These are phyloP conservation scores for Sylvilagus bachmani DNA, from an alignment of 2,113 vertebrate genomes.

Conservation along the genomic window DNA sequence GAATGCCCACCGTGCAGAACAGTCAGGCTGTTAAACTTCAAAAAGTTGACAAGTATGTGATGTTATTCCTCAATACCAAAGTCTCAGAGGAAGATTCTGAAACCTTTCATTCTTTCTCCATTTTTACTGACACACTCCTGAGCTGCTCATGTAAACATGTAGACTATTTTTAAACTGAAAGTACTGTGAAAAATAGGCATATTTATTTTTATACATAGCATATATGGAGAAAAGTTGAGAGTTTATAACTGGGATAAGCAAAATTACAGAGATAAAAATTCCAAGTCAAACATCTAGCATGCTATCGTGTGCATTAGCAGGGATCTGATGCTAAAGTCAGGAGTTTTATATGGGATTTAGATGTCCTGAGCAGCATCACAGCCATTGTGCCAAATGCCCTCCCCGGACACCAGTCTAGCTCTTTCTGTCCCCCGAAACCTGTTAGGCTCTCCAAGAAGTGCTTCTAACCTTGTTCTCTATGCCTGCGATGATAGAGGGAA, in stretches of 20 bases:
- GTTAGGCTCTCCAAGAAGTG: background rate
- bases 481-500: background rate
- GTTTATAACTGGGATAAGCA: background rate
- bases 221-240: constrained; percentile 13
- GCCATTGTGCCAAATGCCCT: too few relatives aligned
- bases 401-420: background rate
- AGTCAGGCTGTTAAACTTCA: background rate
- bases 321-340: too few relatives aligned
- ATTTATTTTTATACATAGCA: background rate
- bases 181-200: background rate
- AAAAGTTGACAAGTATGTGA: background rate
- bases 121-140: background rate
- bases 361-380: too few relatives aligned
- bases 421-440: background rate
- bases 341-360: too few relatives aligned
- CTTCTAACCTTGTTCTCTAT: background rate
- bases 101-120: background rate
- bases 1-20: background rate
- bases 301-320: too few relatives aligned
- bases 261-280: background rate
- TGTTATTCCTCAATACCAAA: background rate
- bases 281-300: background rate
- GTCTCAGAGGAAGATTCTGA: background rate
- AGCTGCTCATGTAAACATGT: background rate
- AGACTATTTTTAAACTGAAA: background rate